Percentiles rank a stretch among this genome's conserved stretches.
phyloP scores from a whole-genome alignment of 1,140 invertebrate species.

The Achatina immaculata region DNA sequence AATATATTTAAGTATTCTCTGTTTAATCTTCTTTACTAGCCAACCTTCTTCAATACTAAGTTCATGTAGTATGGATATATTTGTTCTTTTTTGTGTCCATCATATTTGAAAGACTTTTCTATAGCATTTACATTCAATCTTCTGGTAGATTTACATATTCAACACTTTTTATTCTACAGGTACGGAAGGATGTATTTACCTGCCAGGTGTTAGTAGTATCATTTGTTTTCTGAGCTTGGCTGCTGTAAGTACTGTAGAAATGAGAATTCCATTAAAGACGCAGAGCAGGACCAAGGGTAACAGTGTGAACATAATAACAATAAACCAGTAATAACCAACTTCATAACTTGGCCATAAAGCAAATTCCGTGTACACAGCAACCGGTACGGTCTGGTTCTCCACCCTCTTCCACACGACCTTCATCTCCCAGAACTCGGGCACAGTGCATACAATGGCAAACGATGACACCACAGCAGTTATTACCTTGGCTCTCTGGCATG shows the following conservation, averaged over 20 bases:
- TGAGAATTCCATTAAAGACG: conserved; percentile 81
- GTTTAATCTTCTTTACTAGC: too few relatives aligned
- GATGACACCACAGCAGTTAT: conserved; percentile 43
- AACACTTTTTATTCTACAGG: too few relatives aligned
- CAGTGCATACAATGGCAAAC: conserved; percentile 45
- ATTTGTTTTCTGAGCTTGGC: conserved; percentile 73
- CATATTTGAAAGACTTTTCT: too few relatives aligned
- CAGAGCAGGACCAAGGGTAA: conserved; percentile 79
- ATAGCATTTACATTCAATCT: too few relatives aligned
- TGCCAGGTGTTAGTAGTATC: conserved; percentile 60
- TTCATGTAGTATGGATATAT: too few relatives aligned
- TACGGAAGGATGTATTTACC: too few relatives aligned
- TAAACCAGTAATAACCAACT: conserved; percentile 79
- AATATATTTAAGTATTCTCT: too few relatives aligned
- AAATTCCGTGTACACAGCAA: conserved; percentile 49
- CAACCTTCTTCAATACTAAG: too few relatives aligned
- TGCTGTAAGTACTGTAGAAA: conserved; percentile 78
- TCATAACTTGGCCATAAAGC: conserved; percentile 75
- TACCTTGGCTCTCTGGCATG: conserved; percentile 69
- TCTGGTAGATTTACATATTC: too few relatives aligned
- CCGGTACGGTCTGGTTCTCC: conserved; percentile 20
- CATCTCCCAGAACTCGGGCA: conserved; percentile 55
- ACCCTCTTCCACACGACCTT: conserved; percentile 28
- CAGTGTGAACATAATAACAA: conserved; percentile 78
- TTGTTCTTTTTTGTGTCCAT: too few relatives aligned